Conservation (phyloP, 2,888 invertebrate species). For the Acanthosepion pharaonis region DNA sequence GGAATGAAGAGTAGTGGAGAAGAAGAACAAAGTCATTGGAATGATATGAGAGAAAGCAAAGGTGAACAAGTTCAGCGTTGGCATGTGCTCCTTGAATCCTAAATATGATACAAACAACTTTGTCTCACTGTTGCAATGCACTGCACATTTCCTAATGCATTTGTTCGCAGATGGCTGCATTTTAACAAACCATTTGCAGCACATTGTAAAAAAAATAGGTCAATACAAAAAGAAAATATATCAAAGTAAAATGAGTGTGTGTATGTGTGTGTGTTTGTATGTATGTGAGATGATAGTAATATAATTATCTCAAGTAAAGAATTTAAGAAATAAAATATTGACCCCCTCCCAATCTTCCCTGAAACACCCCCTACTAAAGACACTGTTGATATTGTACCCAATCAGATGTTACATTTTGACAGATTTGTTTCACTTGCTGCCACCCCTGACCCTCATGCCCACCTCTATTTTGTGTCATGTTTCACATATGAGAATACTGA, state of each 20-base stretch:
- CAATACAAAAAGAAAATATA: background rate
- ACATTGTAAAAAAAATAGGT: background rate
- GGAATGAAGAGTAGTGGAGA: slow-evolving; percentile 89
- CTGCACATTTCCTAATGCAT: background rate
- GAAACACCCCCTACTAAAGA: background rate
- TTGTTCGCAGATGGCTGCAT: background rate
- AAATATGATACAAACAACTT: slow-evolving; percentile 43
- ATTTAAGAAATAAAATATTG: background rate
- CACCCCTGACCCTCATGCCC: background rate
- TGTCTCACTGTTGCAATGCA: background rate
- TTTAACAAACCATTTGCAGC: background rate
- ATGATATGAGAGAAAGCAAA: slow-evolving; percentile 88
- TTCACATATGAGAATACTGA: background rate
- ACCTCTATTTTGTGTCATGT: background rate
- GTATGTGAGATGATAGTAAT: background rate
- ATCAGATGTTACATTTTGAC: background rate
- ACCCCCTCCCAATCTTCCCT: background rate
- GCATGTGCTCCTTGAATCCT: slow-evolving; percentile 85
- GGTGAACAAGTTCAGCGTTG: slow-evolving; percentile 94
- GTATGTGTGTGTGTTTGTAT: background rate
- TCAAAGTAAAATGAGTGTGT: background rate
- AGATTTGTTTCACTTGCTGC: background rate
- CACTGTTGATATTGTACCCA: background rate
- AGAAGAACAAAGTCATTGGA: slow-evolving; percentile 93
- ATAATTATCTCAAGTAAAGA: background rate